These are phyloP conservation scores for Saturnia japonica DNA, from an alignment of 2,888 invertebrate genomes.

Conservation along the genomic window DNA sequence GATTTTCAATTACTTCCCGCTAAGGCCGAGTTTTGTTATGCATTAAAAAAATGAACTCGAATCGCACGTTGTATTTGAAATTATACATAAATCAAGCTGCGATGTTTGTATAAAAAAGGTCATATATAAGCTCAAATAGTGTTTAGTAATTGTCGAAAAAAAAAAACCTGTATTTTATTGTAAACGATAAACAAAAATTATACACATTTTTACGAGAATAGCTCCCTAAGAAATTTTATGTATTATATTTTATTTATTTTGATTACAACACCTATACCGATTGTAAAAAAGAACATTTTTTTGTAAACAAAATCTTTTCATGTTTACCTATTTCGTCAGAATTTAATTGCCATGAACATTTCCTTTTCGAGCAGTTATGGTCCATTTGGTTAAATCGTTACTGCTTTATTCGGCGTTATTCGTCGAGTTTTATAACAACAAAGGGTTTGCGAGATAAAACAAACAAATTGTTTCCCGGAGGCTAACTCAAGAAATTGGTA, in stretches of 20 bases:
- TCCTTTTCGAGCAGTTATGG: conserved; percentile 51
- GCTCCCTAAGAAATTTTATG: too few species aligned
- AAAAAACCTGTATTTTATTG: too few species aligned
- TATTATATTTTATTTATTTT: background rate
- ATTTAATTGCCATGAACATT: conserved; percentile 53
- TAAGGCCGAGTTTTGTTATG: conserved; percentile 26
- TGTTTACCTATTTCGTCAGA: conserved; percentile 34
- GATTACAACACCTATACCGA: background rate
- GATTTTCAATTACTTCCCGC: conserved; percentile 39
- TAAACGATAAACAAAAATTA: too few species aligned
- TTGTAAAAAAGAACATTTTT: conserved; percentile 17
- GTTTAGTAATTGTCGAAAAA: too few species aligned
- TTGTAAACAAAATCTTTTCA: conserved; percentile 28
- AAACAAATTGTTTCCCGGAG: conserved; percentile 60
- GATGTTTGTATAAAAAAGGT: too few species aligned
- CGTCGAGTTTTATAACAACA: conserved; percentile 55
- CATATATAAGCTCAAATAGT: too few species aligned
- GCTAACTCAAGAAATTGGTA: conserved; percentile 47
- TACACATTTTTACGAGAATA: too few species aligned
- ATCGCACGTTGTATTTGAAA: background rate
- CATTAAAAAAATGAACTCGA: conserved; percentile 22
- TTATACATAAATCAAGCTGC: background rate
- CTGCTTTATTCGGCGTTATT: conserved; percentile 60
- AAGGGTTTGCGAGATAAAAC: conserved; percentile 65
- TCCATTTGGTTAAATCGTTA: conserved; percentile 65